Base-by-base conservation (phyloP, 2,888 invertebrate genomes). In the Tridacna crocea region DNA sequence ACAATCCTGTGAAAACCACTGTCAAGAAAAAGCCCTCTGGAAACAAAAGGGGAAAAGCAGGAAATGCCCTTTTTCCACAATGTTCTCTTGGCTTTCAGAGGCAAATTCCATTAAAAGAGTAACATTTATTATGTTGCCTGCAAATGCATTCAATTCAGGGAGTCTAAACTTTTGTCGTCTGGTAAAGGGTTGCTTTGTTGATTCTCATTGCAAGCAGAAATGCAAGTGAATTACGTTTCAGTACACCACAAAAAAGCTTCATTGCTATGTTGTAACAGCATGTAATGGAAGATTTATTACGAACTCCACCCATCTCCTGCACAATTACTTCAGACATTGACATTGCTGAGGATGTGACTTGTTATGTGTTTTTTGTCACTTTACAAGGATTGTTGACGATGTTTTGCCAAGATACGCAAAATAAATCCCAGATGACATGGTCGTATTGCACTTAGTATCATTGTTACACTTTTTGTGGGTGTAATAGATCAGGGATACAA, bases 281-380 rank as follows among this genome's bases (percentile, higher is more conserved):
- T 11, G 63, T 63, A 27, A 63, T 63, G 24, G 27, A 63, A 27
- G 63, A 26, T 17, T 63, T 19, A 26, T 6, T 10, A 68, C 19
- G 24, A 68, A 68, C 68, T 27, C 68, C 68, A 68, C 68, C 68
- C 68, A 68, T 68, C 27, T 68, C 27, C 46, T 68, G 17, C 68
- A 27, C 46, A n/a, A 68, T 68, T 68, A 68, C 17, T 46, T 6
- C 47, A 27, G 68, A 68, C 68, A 68, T 68, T 68, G 68, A 68
- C 68, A 68, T 47, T 47, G 17, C 68, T 0, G 46, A n/a, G 27
- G 46, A 68, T 26, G 63, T 26, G 63, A 27, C 15, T 36, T 36
- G 36, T 8, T 36, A 36, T 36, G 36, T 36, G 36, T 36, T 36
- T 36, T 36, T 36, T 36, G 36, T 36, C 36, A 36, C 36, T 36